Conservation (phyloP, 37 sponge, comb jelly and placozoan species). For the Beroe forskalii region DNA sequence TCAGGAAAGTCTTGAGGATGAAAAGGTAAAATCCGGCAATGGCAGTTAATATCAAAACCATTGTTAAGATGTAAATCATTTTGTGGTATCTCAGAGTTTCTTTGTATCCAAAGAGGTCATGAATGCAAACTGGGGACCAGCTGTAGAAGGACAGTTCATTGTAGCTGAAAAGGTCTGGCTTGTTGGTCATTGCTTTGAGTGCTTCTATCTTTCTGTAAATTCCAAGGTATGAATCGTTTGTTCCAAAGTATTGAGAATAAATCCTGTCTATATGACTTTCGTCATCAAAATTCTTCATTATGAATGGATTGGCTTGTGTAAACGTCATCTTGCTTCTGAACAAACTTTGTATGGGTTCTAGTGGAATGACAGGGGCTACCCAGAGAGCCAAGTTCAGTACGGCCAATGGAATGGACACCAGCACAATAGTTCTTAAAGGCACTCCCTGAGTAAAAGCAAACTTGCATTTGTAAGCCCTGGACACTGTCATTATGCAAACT, state of each 20-base stretch:
- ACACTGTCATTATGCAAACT: neutral
- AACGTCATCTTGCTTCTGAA: neutral
- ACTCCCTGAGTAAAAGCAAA: neutral
- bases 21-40: neutral
- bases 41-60: neutral
- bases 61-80: neutral
- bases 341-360: neutral
- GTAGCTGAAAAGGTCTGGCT: neutral
- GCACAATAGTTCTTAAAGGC: neutral
- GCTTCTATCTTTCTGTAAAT: neutral
- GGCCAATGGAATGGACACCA: neutral
- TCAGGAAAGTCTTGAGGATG: neutral
- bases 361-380: neutral
- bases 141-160: constrained; percentile 9
- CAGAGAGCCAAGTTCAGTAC: neutral
- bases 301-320: neutral
- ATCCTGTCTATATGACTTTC: neutral
- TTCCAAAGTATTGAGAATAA: no score
- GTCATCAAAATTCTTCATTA: neutral
- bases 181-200: neutral
- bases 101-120: neutral
- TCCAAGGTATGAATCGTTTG: neutral
- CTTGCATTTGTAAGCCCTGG: neutral
- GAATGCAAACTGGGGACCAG: no score
- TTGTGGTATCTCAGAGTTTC: neutral